Conservation (phyloP, 1,140 invertebrate genomes). For the Coptotermes formosanus region DNA sequence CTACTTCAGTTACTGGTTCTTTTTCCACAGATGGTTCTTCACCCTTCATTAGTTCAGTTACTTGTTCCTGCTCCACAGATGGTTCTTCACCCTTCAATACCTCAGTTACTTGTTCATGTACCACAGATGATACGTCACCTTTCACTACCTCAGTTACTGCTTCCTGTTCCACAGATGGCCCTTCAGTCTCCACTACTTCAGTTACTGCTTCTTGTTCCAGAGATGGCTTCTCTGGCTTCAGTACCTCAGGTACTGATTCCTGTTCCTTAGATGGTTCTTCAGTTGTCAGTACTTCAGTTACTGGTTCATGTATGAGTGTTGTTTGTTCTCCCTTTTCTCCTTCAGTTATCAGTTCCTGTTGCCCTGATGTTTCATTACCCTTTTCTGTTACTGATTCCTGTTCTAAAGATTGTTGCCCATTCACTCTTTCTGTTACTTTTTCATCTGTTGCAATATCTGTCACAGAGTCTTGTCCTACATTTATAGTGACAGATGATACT, state of each 20-base stretch:
- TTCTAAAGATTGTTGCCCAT: not conserved
- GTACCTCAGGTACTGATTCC: not conserved
- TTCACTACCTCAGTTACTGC: not conserved
- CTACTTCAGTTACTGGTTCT: not conserved
- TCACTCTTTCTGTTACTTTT: not conserved
- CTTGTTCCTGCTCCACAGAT: not conserved
- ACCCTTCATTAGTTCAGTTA: not conserved
- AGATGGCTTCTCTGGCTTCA: not conserved
- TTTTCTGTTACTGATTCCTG: not conserved
- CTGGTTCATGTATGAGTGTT: not conserved
- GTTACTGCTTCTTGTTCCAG: not conserved
- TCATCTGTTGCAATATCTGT: not conserved
- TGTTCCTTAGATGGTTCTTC: not conserved
- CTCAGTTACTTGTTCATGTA: not conserved
- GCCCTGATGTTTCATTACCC: not conserved
- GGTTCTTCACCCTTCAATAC: not conserved
- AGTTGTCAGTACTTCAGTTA: not conserved
- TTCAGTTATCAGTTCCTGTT: not conserved
- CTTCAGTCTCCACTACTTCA: not conserved
- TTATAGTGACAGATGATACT: not conserved
- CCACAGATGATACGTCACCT: not conserved
- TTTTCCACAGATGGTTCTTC: not conserved
- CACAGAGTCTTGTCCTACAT: not conserved
- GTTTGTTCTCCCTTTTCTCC: not conserved
- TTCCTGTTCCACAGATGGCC: not conserved